Conservation (phyloP, 1,140 invertebrate genomes). For the Dendrolimus kikuchii region DNA sequence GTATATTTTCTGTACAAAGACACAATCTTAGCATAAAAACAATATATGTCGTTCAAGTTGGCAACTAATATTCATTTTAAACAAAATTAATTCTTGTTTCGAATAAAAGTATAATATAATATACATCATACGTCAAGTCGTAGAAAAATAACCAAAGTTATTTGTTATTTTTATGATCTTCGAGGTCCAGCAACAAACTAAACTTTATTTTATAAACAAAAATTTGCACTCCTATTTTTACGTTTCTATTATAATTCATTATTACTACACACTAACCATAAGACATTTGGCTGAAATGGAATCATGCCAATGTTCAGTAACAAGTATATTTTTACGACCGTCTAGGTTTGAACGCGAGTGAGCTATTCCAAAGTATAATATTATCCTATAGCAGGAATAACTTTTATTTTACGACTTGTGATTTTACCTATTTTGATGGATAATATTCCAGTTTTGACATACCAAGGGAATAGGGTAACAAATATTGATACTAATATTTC, state of each 20-base stretch:
- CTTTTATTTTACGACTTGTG: constrained; percentile 18
- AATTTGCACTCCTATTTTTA: too few species aligned
- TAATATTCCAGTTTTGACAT: too few species aligned
- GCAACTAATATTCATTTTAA: too few species aligned
- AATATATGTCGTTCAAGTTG: too few species aligned
- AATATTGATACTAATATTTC: too few species aligned
- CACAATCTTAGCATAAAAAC: too few species aligned
- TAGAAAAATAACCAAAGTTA: too few species aligned
- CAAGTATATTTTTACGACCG: constrained; percentile 18
- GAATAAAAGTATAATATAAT: too few species aligned
- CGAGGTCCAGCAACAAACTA: constrained; percentile 2
- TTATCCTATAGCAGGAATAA: constrained; percentile 15
- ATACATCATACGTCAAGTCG: too few species aligned
- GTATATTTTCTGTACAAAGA: too few species aligned
- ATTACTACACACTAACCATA: constrained; percentile 24
- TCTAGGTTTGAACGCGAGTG: constrained; percentile 17
- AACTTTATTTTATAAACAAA: constrained; percentile 5
- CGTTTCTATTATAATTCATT: constrained; percentile 17
- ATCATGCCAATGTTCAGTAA: constrained; percentile 39
- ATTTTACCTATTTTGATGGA: constrained; percentile 2
- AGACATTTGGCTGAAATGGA: constrained; percentile 37
- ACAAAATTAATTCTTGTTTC: too few species aligned
- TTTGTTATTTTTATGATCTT: not conserved
- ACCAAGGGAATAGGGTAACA: too few species aligned
- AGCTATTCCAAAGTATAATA: constrained; percentile 18